Evolutionary conservation across 1,140 invertebrate species (phyloP).

Genomic region (Holcopasites calliopsidis): DNA sequence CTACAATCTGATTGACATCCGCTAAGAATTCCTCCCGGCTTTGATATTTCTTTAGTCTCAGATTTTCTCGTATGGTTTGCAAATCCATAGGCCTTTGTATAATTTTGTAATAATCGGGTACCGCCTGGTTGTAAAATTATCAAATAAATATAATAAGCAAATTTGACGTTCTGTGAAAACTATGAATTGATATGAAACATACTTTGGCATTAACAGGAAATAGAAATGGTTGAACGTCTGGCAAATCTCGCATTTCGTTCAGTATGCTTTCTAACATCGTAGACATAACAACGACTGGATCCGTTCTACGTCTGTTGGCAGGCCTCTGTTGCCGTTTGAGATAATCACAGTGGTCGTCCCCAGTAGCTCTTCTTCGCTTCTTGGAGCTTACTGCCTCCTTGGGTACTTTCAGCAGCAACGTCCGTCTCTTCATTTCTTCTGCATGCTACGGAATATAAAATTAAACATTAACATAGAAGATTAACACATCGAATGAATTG

Average conservation of each 20-base stretch:
- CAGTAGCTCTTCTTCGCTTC: slow-evolving; percentile 84
- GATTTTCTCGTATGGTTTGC: slow-evolving; percentile 96
- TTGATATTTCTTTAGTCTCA: slow-evolving; percentile 95
- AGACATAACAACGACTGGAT: slow-evolving; percentile 97
- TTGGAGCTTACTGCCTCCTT: slow-evolving; percentile 86
- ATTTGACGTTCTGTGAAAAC: slow-evolving; percentile 17
- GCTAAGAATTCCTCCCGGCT: slow-evolving; percentile 95
- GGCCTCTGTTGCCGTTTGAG: slow-evolving; percentile 92
- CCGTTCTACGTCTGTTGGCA: slow-evolving; percentile 95
- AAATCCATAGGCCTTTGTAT: slow-evolving; percentile 97
- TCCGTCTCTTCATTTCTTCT: slow-evolving; percentile 89
- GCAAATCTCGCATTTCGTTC: slow-evolving; percentile 95
- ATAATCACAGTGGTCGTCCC: slow-evolving; percentile 94
- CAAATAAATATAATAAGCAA: slow-evolving; percentile 12
- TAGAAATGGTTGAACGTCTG: slow-evolving; percentile 95
- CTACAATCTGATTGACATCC: slow-evolving; percentile 97
- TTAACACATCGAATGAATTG: not conserved
- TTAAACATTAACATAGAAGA: not conserved
- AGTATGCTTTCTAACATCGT: slow-evolving; percentile 95
- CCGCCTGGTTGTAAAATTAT: slow-evolving; percentile 79
- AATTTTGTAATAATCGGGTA: slow-evolving; percentile 96
- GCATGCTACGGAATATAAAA: slow-evolving; percentile 83
- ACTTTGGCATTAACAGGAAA: slow-evolving; percentile 97
- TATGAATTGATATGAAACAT: slow-evolving; percentile 38
- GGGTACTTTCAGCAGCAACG: slow-evolving; percentile 91